Conservation (phyloP, 1,140 invertebrate genomes). For the Thaumetopoea pityocampa region DNA sequence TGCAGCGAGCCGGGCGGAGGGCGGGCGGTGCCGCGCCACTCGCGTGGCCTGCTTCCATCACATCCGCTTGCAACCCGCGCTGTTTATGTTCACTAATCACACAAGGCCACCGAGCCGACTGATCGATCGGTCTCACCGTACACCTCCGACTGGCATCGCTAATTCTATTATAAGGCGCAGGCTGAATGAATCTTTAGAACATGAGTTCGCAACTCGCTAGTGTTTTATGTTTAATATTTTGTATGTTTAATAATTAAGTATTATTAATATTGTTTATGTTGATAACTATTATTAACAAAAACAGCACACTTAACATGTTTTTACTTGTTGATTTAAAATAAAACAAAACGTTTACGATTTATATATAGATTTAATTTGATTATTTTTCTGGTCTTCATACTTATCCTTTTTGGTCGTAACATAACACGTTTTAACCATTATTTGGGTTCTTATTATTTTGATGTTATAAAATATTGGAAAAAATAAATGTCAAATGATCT, state of each 20-base stretch:
- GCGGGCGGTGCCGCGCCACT: conserved; percentile 25
- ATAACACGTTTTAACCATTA: too few species aligned
- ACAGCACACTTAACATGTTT: too few species aligned
- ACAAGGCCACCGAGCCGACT: conserved; percentile 57
- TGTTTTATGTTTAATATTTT: neutral
- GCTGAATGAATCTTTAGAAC: conserved; percentile 20
- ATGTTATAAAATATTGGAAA: conserved; percentile 4
- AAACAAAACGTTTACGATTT: too few species aligned
- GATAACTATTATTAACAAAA: too few species aligned
- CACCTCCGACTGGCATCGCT: conserved; percentile 51
- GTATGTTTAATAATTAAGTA: too few species aligned
- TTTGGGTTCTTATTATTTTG: too few species aligned
- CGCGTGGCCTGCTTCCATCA: conserved; percentile 44
- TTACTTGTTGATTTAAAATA: too few species aligned
- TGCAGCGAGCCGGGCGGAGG: conserved; percentile 37
- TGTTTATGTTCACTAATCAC: conserved; percentile 55
- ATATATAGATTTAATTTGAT: too few species aligned
- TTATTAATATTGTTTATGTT: too few species aligned
- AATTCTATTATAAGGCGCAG: conserved; percentile 37
- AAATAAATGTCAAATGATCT: conserved; percentile 12
- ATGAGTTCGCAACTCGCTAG: conserved; percentile 17
- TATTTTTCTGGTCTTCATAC: too few species aligned
- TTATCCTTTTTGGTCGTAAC: too few species aligned
- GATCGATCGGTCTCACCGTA: conserved; percentile 49
- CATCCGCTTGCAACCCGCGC: conserved; percentile 55